A percentile compares a stretch with the other conserved stretches of the same genome.
These are phyloP conservation scores for Cryptops parisi DNA, from an alignment of 2,888 invertebrate genomes.

Conservation along the genomic window DNA sequence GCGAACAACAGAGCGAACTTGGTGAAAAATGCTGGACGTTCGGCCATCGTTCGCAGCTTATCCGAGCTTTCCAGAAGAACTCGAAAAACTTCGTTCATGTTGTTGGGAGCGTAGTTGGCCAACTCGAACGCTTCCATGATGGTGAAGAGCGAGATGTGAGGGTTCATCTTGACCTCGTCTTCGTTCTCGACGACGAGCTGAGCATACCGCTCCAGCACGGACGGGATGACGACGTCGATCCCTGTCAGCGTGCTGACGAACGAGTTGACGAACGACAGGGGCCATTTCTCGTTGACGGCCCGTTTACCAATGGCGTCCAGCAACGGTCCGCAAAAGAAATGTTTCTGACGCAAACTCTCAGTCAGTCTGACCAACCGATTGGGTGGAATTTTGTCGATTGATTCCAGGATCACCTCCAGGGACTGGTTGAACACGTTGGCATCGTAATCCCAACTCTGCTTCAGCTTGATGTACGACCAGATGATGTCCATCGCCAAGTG, in stretches of 20 bases:
- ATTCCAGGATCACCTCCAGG: background rate
- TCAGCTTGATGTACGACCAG: background rate
- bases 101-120: constrained; percentile 44
- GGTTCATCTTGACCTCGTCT: constrained; percentile 29
- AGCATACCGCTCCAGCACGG: background rate
- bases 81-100: constrained; percentile 19
- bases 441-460: background rate
- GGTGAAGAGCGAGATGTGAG: constrained; percentile 35
- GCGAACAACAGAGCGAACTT: background rate
- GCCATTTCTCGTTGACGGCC: background rate
- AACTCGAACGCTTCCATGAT: constrained; percentile 43
- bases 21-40: background rate
- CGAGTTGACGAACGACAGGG: background rate
- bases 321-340: background rate
- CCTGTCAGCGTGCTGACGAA: background rate
- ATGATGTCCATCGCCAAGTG: background rate
- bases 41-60: constrained; percentile 9
- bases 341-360: background rate
- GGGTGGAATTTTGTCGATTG: background rate
- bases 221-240: background rate
- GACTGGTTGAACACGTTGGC: background rate
- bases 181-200: background rate
- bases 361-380: background rate
- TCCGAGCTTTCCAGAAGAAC: constrained; percentile 6
- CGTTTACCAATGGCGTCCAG: background rate